These are phyloP conservation scores for Zaprionus vittiger DNA, from an alignment of 1,140 invertebrate genomes.

Conservation along the genomic window DNA sequence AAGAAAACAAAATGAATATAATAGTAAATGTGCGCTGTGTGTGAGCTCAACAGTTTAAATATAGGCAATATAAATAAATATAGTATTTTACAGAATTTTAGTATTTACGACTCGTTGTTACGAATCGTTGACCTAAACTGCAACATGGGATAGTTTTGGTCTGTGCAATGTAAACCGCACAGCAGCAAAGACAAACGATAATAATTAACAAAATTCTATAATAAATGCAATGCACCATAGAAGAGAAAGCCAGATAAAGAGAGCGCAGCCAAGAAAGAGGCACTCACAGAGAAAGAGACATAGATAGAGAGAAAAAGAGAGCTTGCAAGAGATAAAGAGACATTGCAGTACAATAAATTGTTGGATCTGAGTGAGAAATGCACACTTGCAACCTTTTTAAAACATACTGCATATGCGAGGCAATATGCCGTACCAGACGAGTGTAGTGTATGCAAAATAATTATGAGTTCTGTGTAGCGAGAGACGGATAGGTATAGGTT, in stretches of 20 bases:
- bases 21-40: neutral
- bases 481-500: slow-evolving; percentile 30
- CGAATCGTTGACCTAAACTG: slow-evolving; percentile 34
- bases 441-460: slow-evolving; percentile 41
- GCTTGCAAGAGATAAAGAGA: slow-evolving; percentile 24
- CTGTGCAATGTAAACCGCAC: slow-evolving; percentile 2
- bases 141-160: slow-evolving; percentile 15
- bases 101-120: slow-evolving; percentile 16
- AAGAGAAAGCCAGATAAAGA: slow-evolving; percentile 20
- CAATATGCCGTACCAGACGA: neutral
- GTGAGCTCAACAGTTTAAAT: slow-evolving; percentile 6
- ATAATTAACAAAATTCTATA: slow-evolving; percentile 42
- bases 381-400: neutral
- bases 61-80: slow-evolving; percentile 10
- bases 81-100: neutral
- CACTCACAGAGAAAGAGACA: neutral
- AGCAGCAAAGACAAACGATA: slow-evolving; percentile 7
- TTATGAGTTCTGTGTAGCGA: slow-evolving; percentile 34
- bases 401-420: neutral
- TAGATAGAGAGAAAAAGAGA: neutral
- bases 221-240: slow-evolving; percentile 21
- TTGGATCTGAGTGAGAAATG: no score
- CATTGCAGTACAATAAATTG: neutral
- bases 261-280: slow-evolving; percentile 12
- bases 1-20: slow-evolving; percentile 1